These are phyloP conservation scores for Daubentonia madagascariensis DNA, from an alignment of 2,113 vertebrate species.

Conservation along the genomic window DNA sequence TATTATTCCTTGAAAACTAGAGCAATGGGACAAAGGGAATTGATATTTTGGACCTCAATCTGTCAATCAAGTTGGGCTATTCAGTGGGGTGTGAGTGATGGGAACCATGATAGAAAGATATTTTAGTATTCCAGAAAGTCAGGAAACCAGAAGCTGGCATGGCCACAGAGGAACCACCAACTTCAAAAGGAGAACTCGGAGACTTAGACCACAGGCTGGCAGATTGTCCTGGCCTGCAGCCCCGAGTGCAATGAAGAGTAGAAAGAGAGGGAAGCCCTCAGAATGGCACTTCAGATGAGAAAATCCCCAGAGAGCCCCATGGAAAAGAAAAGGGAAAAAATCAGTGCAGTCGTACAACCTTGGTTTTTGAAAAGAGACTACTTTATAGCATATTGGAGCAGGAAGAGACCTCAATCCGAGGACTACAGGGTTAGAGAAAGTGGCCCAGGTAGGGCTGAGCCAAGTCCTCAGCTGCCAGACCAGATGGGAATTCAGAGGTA, in stretches of 20 bases:
- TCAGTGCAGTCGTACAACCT: not conserved
- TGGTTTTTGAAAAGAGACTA: slow-evolving; percentile 13
- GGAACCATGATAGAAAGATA: not conserved
- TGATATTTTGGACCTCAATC: not conserved
- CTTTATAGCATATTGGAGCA: not conserved
- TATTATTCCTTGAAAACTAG: not conserved
- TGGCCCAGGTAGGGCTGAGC: not conserved
- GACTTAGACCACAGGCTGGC: not conserved
- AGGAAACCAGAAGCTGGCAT: not conserved
- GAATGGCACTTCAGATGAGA: not conserved
- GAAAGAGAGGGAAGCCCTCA: not conserved
- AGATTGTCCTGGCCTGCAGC: too few relatives aligned
- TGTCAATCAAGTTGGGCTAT: not conserved
- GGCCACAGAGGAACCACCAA: not conserved
- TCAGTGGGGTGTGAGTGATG: not conserved
- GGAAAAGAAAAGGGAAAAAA: not conserved
- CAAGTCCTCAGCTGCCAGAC: slow-evolving; percentile 13
- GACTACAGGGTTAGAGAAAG: not conserved
- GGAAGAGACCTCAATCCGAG: not conserved
- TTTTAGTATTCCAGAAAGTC: not conserved
- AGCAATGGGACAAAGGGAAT: not conserved
- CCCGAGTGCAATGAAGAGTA: not conserved
- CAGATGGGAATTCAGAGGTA: slow-evolving; percentile 10
- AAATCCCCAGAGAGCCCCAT: not conserved
- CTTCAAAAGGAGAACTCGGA: not conserved